Evolutionary conservation across 2,888 invertebrate species (phyloP).

Genomic region (Acrobasis suavella): DNA sequence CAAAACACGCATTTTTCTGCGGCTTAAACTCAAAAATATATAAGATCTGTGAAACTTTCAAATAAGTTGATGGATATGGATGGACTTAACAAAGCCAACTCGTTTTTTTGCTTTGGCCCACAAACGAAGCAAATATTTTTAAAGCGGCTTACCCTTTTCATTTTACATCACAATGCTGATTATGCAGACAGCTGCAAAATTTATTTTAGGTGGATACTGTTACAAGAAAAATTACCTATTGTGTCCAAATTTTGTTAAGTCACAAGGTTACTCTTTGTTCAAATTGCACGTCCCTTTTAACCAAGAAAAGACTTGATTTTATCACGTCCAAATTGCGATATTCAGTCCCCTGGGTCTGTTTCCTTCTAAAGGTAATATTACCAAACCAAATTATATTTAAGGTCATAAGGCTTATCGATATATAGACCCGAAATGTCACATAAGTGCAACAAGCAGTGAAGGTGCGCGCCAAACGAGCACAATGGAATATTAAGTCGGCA

Average conservation of each 20-base stretch:
- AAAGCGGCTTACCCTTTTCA: conserved; percentile 24
- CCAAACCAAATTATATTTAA: conserved; percentile 13
- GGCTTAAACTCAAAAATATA: no score
- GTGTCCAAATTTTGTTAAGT: conserved; percentile 19
- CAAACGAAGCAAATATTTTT: conserved; percentile 27
- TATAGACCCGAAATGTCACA: conserved; percentile 36
- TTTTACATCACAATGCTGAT: conserved; percentile 14
- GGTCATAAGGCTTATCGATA: conserved; percentile 17
- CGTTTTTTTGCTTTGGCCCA: conserved; percentile 23
- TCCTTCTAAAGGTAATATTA: conserved; percentile 5
- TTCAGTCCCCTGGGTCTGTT: background rate
- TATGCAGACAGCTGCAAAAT: conserved; percentile 27
- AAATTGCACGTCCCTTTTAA: background rate
- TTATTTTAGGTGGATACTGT: conserved; percentile 5
- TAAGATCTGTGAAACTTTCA: background rate
- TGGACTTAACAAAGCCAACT: background rate
- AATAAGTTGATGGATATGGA: background rate
- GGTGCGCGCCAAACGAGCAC: conserved; percentile 48
- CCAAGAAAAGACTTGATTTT: background rate
- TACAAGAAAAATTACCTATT: conserved; percentile 7
- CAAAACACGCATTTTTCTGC: no score
- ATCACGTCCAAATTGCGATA: background rate
- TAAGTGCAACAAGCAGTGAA: conserved; percentile 37
- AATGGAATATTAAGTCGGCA: conserved; percentile 65
- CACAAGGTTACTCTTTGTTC: conserved; percentile 13